phyloP scores from a whole-genome alignment of 1,140 invertebrate species.

The Aphis gossypii region DNA sequence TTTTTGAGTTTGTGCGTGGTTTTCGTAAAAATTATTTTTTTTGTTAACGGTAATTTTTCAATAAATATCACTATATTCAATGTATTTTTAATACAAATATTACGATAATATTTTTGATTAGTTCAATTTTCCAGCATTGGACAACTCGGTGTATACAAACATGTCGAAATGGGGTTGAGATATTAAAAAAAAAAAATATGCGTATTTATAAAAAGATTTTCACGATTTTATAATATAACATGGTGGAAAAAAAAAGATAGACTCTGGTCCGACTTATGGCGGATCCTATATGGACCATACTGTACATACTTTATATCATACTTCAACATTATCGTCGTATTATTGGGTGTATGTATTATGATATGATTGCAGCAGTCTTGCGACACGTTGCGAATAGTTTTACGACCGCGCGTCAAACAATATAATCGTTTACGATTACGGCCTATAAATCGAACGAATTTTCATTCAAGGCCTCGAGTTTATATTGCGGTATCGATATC shows the following conservation, averaged over 20 bases:
- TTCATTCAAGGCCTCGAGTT: not conserved
- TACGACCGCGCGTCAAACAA: not conserved
- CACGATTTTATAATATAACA: not conserved
- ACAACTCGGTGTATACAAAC: too few species aligned
- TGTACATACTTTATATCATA: not conserved
- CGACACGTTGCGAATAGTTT: slow-evolving; percentile 19
- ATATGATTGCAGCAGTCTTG: not conserved
- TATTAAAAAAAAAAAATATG: too few species aligned
- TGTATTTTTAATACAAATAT: too few species aligned
- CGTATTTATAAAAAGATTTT: not conserved
- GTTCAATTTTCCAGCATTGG: too few species aligned
- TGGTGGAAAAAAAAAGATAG: not conserved
- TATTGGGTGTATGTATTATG: not conserved
- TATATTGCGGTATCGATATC: not conserved
- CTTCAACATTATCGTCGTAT: not conserved
- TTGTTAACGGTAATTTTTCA: too few species aligned
- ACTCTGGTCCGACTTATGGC: too few species aligned
- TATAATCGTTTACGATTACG: not conserved
- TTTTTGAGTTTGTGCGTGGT: not conserved
- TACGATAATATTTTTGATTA: too few species aligned
- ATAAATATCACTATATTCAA: too few species aligned
- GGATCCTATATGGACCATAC: too few species aligned
- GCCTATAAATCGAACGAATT: slow-evolving; percentile 14
- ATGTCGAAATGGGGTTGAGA: too few species aligned
- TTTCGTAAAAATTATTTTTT: not conserved